Evolutionary conservation across 2,797 vertebrate species (phyloP), one percentile per base, ranked within the genome.

Genomic region (Protonibea diacanthus): DNA sequence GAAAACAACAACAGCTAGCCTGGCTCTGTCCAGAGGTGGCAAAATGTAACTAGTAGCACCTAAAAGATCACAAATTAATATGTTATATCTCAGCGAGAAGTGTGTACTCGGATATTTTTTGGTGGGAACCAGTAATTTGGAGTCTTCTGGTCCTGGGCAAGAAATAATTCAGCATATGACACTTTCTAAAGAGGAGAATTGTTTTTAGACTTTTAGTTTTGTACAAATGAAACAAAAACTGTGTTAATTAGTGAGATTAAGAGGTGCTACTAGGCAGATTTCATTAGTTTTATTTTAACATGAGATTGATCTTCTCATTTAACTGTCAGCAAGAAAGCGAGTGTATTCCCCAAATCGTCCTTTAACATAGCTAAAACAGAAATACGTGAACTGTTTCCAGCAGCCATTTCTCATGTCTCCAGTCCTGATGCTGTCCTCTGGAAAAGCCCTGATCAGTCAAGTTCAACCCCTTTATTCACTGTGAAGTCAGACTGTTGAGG

Each of bases 401-500:
- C 44, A 60, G 44, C 56, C 4, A 5, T 48, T 69, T 74, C 45
- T 27, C 27, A 48, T 29, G 45, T 38, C 33, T 38, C 33, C 33
- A 9, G 33, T 9, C 33, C 33, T 38, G 25, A 67, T 38, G 14
- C 29, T 53, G 80, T 81, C 67, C 56, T 76, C 47, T 71, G 67
- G 52, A 79, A 66, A 12, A 13, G 58, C 21, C 18, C 70, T 74
- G 68, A 82, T 82, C 74, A 83, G 75, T 88, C 83, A 88, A 78
- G 66, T 89, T 85, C 68, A 82, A 62, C 76, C 44, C 13, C 25
- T 79, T 70, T 51, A 82, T 89, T 90, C 78, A 74, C 55, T 55
- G 61, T 81, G 87, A 81, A 85, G 76, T 85, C 74, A 63, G 70
- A 78, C 74, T 74, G 86, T 81, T 83, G 88, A 90, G 63, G 40